phyloP scores from a whole-genome alignment of 2,113 vertebrate species.

The Australoheros scitulus region DNA sequence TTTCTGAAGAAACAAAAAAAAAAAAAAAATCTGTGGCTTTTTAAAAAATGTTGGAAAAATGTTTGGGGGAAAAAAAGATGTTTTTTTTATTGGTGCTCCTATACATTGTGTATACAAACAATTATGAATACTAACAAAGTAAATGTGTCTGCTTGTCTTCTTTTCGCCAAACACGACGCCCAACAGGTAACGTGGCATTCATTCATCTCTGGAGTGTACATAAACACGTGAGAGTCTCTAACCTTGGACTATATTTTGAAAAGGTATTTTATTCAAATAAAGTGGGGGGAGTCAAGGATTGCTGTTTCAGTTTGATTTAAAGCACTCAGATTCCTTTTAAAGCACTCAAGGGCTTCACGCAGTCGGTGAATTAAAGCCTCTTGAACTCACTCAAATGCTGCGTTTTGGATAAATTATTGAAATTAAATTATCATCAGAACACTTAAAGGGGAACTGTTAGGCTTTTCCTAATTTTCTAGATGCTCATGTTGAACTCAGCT shows the following conservation, averaged over 20 bases:
- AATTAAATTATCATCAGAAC: too few species aligned
- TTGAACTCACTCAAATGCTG: background rate
- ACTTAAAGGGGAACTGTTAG: too few species aligned
- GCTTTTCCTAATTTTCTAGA: too few species aligned
- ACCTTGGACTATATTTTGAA: background rate
- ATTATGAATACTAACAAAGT: constrained; percentile 83
- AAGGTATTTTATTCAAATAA: background rate
- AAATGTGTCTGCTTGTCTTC: constrained; percentile 68
- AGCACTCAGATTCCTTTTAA: background rate
- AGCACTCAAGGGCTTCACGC: background rate
- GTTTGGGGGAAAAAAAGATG: constrained; percentile 42
- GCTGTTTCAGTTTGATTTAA: background rate
- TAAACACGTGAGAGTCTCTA: background rate
- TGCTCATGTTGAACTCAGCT: too few species aligned
- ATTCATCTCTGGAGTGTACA: background rate
- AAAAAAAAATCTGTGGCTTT: constrained; percentile 89
- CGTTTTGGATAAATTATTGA: background rate
- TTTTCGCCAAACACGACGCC: constrained; percentile 44
- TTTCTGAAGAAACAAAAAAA: constrained; percentile 87
- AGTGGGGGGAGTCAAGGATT: background rate
- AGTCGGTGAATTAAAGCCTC: background rate
- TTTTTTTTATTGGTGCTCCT: constrained; percentile 79
- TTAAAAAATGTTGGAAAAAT: constrained; percentile 80
- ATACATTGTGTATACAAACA: constrained; percentile 81
- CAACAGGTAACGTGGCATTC: too few species aligned